Evolutionary conservation across 1,140 invertebrate genomes (phyloP), one percentile per base, ranked within the genome.

Genomic region (Drosophila rhopaloa): DNA sequence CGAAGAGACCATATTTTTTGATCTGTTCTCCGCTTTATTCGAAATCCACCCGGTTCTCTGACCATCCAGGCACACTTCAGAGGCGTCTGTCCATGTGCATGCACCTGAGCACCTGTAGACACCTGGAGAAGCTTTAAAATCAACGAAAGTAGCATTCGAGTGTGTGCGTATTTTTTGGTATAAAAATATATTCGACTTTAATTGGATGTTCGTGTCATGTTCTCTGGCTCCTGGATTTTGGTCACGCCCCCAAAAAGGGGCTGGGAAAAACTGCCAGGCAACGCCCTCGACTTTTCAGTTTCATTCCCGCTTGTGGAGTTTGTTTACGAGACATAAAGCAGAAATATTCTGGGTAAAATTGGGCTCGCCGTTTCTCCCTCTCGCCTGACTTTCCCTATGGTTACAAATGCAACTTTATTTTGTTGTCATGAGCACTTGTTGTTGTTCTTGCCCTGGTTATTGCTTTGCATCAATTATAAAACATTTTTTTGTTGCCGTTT

Each of bases 361-460:
- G n/a, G 5, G 9, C 0, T 19, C n/a, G 32, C 32, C 37, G 27
- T 19, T 19, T 46, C 70, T 37, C 14, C 47, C 67, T 43, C 43
- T 63, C 43, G 48, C 37, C 58, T 59, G 63, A 46, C 55, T 50
- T 56, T 67, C 73, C 14, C 83, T 65, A 76, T 88, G 72, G 72
- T 51, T 88, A 86, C 83, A 68, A 73, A 27, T 55, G 73, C 60
- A 76, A 32, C 56, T 24, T 40, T 60, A 16, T 32, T 32, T 79
- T 84, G 81, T 84, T 77, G 81, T 77, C 81, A 84, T 80, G 66
- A 73, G 61, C 81, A 80, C 73, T 82, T 82, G 82, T 79, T 84
- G 76, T 84, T 71, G 40, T 44, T 55, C 41, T 56, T 37, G 62
- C 61, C 51, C 73, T 72, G 74, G 58, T 63, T 79, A 58, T 74